Conservation (phyloP, 2,888 invertebrate species). For the Coelinius sp. region DNA sequence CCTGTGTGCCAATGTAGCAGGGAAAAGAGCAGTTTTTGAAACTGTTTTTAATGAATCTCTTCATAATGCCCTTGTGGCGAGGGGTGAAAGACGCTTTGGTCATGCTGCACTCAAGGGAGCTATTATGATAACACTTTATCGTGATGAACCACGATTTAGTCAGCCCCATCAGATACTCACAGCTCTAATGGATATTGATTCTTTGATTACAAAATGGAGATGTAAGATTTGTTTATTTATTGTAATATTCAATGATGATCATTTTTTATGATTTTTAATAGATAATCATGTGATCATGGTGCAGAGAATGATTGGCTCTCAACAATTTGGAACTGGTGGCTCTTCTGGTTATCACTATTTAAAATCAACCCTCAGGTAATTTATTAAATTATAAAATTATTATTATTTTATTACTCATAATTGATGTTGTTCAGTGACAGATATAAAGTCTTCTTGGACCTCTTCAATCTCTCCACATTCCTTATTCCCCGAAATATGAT, state of each 20-base stretch:
- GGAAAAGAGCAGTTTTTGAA: slow-evolving; percentile 87
- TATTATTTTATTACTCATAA: slow-evolving; percentile 64
- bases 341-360: slow-evolving; percentile 99
- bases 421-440: slow-evolving; percentile 97
- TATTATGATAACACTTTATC: slow-evolving; percentile 96
- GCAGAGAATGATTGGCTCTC: slow-evolving; percentile 98
- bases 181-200: slow-evolving; percentile 97
- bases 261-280: slow-evolving; percentile 65
- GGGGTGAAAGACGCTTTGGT: slow-evolving; percentile 91
- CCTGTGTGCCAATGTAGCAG: slow-evolving; percentile 82
- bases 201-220: slow-evolving; percentile 98
- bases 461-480: slow-evolving; percentile 97
- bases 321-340: slow-evolving; percentile 96
- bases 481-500: slow-evolving; percentile 92
- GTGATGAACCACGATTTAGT: slow-evolving; percentile 97
- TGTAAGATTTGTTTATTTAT: slow-evolving; percentile 76
- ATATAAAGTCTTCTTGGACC: slow-evolving; percentile 97
- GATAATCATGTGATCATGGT: slow-evolving; percentile 99
- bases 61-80: slow-evolving; percentile 85
- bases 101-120: slow-evolving; percentile 96
- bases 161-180: slow-evolving; percentile 97
- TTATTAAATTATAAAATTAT: not conserved
- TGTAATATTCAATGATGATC: slow-evolving; percentile 8
- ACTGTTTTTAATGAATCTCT: slow-evolving; percentile 89
- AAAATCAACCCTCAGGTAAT: slow-evolving; percentile 93